Conservation (phyloP, 2,113 vertebrate species). For the Pteropus alecto region DNA sequence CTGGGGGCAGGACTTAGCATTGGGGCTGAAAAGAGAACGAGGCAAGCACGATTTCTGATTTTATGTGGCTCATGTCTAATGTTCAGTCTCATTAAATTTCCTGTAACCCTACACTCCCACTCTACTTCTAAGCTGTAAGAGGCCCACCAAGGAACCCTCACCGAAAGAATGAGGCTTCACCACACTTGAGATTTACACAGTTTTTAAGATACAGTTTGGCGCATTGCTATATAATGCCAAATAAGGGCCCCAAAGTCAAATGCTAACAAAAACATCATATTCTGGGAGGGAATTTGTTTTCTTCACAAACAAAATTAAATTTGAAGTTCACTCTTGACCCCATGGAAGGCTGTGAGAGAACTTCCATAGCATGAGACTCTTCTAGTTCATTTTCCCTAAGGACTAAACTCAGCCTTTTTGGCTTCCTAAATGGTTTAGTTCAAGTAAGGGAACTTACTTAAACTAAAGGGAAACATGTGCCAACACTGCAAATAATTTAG, state of each 20-base stretch:
- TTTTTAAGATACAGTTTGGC: background rate
- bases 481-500: background rate
- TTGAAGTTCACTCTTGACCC: background rate
- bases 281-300: background rate
- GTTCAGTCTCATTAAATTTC: background rate
- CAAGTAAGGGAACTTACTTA: background rate
- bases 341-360: background rate
- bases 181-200: background rate
- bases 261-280: background rate
- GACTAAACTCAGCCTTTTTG: background rate
- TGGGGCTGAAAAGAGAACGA: background rate
- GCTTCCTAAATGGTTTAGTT: background rate
- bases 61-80: background rate
- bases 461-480: background rate
- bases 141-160: background rate
- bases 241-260: background rate
- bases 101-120: background rate
- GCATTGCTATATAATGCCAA: background rate
- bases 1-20: background rate
- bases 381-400: background rate
- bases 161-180: background rate
- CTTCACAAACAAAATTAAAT: conserved; percentile 19
- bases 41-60: background rate
- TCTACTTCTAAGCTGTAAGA: background rate
- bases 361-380: background rate